These are phyloP conservation scores for Trogon surrucura DNA, from an alignment of 2,113 vertebrate genomes.

Conservation along the genomic window DNA sequence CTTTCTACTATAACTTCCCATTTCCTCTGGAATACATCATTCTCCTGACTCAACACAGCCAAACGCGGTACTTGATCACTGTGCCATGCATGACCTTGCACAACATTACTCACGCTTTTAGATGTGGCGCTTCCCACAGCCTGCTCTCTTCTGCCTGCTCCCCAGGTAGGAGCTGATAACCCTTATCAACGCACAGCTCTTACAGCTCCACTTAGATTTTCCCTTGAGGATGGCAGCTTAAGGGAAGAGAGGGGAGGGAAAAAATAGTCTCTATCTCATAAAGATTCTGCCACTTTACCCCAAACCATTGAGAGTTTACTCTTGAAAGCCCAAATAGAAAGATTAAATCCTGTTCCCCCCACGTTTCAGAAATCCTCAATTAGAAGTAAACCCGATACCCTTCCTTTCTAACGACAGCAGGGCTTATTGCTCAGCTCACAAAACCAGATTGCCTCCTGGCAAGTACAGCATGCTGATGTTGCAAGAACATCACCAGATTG, in stretches of 20 bases:
- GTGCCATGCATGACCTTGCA: not conserved
- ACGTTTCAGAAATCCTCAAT: not conserved
- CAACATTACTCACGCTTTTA: not conserved
- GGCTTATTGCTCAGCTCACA: not conserved
- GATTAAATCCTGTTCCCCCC: not conserved
- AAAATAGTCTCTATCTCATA: not conserved
- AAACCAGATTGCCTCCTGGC: not conserved
- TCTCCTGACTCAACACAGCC: not conserved
- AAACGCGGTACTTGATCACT: rapidly evolving
- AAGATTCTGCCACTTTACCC: not conserved
- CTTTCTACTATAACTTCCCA: not conserved
- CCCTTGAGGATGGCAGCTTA: not conserved
- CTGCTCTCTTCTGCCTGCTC: not conserved
- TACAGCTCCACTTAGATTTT: not conserved
- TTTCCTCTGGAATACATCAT: not conserved
- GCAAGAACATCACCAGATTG: not conserved
- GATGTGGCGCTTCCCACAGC: not conserved
- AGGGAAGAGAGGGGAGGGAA: rapidly evolving
- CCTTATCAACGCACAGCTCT: not conserved
- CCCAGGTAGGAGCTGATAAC: not conserved
- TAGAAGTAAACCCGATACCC: not conserved
- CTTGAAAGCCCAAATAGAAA: not conserved
- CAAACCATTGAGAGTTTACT: not conserved
- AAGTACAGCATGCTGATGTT: not conserved
- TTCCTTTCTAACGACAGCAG: not conserved